Conservation (phyloP, 1,140 invertebrate genomes). For the Ceratitis capitata region DNA sequence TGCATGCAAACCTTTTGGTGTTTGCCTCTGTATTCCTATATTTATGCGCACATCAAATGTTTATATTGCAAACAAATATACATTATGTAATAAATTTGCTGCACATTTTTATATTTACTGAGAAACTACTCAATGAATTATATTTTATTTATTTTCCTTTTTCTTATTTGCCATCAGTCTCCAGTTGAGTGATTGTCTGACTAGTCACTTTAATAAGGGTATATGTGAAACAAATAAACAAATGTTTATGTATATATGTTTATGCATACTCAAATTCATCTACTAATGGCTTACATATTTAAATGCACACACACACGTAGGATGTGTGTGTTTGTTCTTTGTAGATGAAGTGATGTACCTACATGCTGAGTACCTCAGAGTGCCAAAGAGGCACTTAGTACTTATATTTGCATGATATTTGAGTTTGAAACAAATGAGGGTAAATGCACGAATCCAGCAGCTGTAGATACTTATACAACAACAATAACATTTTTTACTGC, state of each 20-base stretch:
- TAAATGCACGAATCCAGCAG: neutral
- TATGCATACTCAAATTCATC: neutral
- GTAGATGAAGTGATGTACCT: neutral
- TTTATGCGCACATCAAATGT: neutral
- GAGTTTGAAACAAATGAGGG: neutral
- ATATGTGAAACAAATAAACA: neutral
- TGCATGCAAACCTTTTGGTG: neutral
- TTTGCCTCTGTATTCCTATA: neutral
- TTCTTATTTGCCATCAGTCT: neutral
- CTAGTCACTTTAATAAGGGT: neutral
- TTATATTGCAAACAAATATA: neutral
- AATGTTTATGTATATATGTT: neutral
- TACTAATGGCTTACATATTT: neutral
- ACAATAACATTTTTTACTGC: no score
- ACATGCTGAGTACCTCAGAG: constrained; percentile 7
- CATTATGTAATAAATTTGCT: neutral
- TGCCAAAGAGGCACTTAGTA: neutral
- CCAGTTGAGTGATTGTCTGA: neutral
- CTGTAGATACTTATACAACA: neutral
- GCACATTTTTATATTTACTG: neutral
- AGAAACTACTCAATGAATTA: neutral
- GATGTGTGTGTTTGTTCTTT: no score
- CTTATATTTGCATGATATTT: no score
- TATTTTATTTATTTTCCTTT: neutral
- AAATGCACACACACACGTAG: neutral